Evolutionary conservation across 2,888 invertebrate species (phyloP).

Genomic region (Volucella inflata): DNA sequence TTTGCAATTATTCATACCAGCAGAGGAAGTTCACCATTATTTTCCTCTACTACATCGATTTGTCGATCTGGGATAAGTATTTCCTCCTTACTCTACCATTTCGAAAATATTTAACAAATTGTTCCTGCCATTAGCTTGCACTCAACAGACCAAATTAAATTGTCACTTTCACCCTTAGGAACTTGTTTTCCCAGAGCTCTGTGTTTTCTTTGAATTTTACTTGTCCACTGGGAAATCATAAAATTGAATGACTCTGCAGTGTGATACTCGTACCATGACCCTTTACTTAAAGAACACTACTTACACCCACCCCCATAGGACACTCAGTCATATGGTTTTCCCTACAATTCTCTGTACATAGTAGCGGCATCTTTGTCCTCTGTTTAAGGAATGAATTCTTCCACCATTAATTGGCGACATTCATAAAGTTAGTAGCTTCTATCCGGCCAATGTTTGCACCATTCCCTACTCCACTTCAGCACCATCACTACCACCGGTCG

Average conservation of each 20-base stretch:
- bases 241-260: constrained; percentile 38
- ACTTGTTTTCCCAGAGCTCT: neutral
- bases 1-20: no score
- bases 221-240: constrained; percentile 68
- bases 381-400: constrained; percentile 8
- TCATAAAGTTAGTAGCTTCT: constrained; percentile 40
- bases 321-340: neutral
- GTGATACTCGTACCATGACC: constrained; percentile 59
- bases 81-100: neutral
- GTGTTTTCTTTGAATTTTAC: constrained; percentile 34
- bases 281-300: constrained; percentile 34
- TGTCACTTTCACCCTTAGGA: constrained; percentile 13
- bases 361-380: constrained; percentile 16
- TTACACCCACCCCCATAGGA: constrained; percentile 35
- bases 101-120: constrained; percentile 43
- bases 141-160: constrained; percentile 17
- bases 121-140: constrained; percentile 34
- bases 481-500: neutral
- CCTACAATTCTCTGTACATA: neutral
- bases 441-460: constrained; percentile 24
- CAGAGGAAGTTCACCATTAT: no score
- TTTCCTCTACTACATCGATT: no score
- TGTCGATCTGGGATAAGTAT: no score
- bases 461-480: neutral
- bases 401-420: constrained; percentile 68